Base-by-base conservation (phyloP, 2,797 vertebrate genomes). In the Loris lydekkerianus region DNA sequence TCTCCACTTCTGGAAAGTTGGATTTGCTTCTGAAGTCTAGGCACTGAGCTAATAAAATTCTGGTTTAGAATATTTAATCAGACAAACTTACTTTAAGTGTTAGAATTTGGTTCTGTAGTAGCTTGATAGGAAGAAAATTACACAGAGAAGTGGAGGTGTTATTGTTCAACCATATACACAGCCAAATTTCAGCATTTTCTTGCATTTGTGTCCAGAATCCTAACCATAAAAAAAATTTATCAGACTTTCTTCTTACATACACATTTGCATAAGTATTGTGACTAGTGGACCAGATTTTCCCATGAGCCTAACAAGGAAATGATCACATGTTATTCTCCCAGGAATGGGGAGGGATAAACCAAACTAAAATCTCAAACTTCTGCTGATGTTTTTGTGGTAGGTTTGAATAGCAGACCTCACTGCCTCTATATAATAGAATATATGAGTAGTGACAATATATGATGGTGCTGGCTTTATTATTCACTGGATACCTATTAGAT, bases 201-300 rank as follows among this genome's bases (percentile, higher is more conserved):
- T 81, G 37, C 18, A 83, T 43, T 92, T 90, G 37, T 80, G 31
- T 53, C 81, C 34, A 53, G n/a, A 90, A 93, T 72, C 46, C 37
- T 88, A 75, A 89, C 27, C 63, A 9, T 84, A 72, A 84, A 49
- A 53, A 91, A n/a, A 25, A 23, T 78, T 49, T 46, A 70, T 89
- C 25, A 78, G 72, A 75, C n/a, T 67, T 91, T 93, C 20, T 75
- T 96, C 63, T 95, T 60, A 88, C 31, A 43, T 86, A 3, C 23
- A 86, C 34, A 90, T 73, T 85, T 69, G 65, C 29, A 58, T 37
- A 96, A 53, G 80, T 94, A 70, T 89, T 91, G 53, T 86, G 91
- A 69, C 14, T 37, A 70, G 11, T 81, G 73, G 60, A 11, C 8
- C 13, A 90, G 46, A 63, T 84, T 83, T 37, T 58, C n/a, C 90